A percentile compares a stretch with the other conserved stretches of the same genome.
Conservation (phyloP, 2,888 invertebrate species). For the Ctena decussata region DNA sequence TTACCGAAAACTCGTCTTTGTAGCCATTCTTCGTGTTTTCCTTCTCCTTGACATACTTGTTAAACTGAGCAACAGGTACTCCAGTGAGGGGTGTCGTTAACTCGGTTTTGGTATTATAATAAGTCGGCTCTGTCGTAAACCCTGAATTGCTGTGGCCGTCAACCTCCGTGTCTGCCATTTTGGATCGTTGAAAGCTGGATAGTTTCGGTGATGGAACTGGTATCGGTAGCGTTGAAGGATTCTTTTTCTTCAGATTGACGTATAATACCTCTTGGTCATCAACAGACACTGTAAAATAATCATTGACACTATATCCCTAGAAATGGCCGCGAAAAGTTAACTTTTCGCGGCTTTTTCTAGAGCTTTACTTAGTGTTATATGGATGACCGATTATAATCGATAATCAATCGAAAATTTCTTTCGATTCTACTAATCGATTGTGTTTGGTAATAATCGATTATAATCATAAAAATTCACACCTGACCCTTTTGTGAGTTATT, state of each 20-base stretch:
- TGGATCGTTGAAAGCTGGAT: constrained; percentile 50
- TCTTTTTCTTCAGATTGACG: constrained; percentile 63
- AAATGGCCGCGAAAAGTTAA: too few species aligned
- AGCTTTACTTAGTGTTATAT: too few species aligned
- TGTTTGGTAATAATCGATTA: too few species aligned
- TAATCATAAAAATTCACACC: too few species aligned
- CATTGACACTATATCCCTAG: too few species aligned
- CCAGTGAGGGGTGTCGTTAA: constrained; percentile 22
- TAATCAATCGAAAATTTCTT: too few species aligned
- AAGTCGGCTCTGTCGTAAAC: constrained; percentile 47
- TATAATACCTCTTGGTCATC: constrained; percentile 64
- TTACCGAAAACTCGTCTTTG: constrained; percentile 66
- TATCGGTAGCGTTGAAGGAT: constrained; percentile 52
- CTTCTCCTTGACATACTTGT: constrained; percentile 63
- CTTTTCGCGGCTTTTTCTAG: too few species aligned
- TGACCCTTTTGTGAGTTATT: too few species aligned
- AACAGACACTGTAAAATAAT: constrained; percentile 45
- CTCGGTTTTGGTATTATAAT: constrained; percentile 57
- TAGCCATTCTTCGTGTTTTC: constrained; percentile 56
- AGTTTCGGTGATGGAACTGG: constrained; percentile 63
- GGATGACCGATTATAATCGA: too few species aligned
- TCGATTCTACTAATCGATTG: too few species aligned
- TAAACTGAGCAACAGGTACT: constrained; percentile 57
- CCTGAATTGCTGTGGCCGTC: not conserved
- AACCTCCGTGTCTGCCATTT: not conserved